Evolutionary conservation across 2,797 vertebrate species (phyloP), one percentile per base, ranked within the genome.

Genomic region (Pteronotus mesoamericanus): DNA sequence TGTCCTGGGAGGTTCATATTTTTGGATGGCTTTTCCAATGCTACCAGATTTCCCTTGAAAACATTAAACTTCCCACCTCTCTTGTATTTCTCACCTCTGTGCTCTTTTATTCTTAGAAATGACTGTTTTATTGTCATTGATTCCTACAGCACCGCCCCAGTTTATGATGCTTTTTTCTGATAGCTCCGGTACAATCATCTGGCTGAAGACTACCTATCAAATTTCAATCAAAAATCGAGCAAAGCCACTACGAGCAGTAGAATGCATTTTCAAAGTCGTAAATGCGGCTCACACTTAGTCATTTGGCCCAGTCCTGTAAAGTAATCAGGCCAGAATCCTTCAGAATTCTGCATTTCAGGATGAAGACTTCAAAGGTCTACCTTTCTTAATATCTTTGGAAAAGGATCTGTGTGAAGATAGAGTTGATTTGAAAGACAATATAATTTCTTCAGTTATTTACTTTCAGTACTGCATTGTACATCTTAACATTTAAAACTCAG

Each of bases 381-480:
- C 22, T 79, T 97, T 87, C 48, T 71, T 61, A 46, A 29, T 37
- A 51, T 29, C 39, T 74, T 79, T 96, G 34, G 55, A 64, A 97
- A 94, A 85, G 72, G 2, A 91, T 71, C 71, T 86, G 75, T 95
- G 82, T 86, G 32, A 93, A 86, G 59, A 71, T 4, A 83, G 15
- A 39, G 37, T 87, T 88, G 86, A 91, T 68, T 86, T 90, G 37
- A 91, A 96, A 93, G 34, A 89, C 26, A 80, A 26, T 42, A 34
- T 59, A 72, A 39, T 72, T 71, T 91, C 77, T 89, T 66, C n/a
- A 68, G 18, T 75, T 89, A 82, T 59, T 89, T 78, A 90, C 53
- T 88, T 95, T 88, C 21, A 57, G 16, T 22, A 80, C 29, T 94
- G 61, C 86, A 39, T 79, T 93, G 16, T 55, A 57, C 15, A 75